A percentile compares a stretch with the other conserved stretches of the same genome.
Conservation (phyloP, 2,113 vertebrate genomes). For the Scytalopus superciliaris region DNA sequence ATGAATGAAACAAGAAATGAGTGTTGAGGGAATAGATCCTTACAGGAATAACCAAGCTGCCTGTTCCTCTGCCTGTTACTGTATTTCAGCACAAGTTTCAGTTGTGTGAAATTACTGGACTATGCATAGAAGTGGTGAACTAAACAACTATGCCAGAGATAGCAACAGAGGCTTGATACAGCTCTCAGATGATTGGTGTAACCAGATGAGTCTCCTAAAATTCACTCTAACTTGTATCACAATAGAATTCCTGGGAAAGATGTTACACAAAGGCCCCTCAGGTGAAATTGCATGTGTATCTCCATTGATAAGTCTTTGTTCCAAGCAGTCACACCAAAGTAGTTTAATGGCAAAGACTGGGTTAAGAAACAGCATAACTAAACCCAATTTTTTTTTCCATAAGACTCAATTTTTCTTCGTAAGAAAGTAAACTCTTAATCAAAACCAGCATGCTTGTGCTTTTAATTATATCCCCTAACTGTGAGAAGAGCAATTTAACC, state of each 20-base stretch:
- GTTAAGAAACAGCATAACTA: background rate
- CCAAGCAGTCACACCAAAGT: background rate
- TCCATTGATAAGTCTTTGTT: background rate
- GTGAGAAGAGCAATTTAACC: constrained; percentile 42
- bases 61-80: background rate
- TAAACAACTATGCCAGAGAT: background rate
- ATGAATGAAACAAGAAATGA: background rate
- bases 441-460: background rate
- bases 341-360: background rate
- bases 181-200: background rate
- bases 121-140: background rate
- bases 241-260: background rate
- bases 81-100: background rate
- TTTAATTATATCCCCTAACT: constrained; percentile 42
- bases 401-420: constrained; percentile 27
- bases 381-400: background rate
- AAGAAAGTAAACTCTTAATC: constrained; percentile 41
- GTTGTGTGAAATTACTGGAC: background rate
- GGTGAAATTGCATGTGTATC: background rate
- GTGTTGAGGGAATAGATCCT: background rate
- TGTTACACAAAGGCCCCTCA: background rate
- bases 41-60: background rate
- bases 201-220: background rate
- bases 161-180: background rate
- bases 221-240: background rate